Evolutionary conservation across 2,797 vertebrate genomes (phyloP).

Genomic region (Hapalemur alaotrensis): DNA sequence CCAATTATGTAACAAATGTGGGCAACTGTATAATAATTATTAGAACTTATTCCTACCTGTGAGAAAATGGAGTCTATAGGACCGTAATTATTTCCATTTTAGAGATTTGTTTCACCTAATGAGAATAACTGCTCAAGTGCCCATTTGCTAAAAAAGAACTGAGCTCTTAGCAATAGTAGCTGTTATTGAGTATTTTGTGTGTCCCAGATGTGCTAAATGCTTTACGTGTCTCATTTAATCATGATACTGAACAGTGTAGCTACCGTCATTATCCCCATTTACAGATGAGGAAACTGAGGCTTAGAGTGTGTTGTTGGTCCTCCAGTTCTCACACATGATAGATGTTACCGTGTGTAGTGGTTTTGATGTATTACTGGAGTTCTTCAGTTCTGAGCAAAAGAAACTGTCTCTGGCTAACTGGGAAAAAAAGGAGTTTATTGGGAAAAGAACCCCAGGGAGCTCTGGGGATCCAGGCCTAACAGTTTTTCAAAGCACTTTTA

Average conservation of each 20-base stretch:
- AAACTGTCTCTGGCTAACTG: background rate
- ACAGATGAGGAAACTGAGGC: background rate
- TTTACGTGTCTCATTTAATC: background rate
- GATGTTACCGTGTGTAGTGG: background rate
- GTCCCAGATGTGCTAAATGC: background rate
- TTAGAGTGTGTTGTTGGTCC: background rate
- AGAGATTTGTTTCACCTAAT: slow-evolving; percentile 16
- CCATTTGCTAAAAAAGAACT: background rate
- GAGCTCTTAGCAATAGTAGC: background rate
- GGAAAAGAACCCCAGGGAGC: background rate
- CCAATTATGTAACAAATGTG: slow-evolving; percentile 30
- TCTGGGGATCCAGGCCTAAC: background rate
- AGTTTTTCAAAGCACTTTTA: background rate
- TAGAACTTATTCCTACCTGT: background rate
- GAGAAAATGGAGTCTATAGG: slow-evolving; percentile 17
- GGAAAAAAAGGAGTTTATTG: background rate
- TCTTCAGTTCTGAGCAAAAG: background rate
- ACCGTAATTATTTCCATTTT: slow-evolving; percentile 30
- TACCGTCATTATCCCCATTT: background rate
- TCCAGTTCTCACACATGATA: background rate
- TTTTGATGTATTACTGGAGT: background rate
- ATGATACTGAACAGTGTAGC: background rate
- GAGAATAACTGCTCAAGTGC: background rate
- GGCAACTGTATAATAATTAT: background rate
- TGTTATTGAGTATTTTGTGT: background rate